Conservation (phyloP, 2,797 vertebrate species). For the Cuculus canorus region DNA sequence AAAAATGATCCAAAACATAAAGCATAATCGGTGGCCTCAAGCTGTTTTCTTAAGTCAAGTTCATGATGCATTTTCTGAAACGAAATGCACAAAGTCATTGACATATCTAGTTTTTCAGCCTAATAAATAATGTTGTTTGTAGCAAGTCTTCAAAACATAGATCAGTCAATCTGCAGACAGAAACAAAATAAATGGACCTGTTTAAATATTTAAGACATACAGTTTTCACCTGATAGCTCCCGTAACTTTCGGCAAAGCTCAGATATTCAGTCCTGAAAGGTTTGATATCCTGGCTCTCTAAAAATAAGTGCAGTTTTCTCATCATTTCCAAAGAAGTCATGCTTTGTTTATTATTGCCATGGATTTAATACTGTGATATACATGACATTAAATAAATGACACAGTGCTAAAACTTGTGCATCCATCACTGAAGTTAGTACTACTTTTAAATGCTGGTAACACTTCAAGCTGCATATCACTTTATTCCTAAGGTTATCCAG, state of each 20-base stretch:
- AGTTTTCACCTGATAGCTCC: background rate
- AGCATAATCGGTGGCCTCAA: slow-evolving; percentile 50
- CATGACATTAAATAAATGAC: background rate
- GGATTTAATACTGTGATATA: background rate
- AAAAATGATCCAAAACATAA: slow-evolving; percentile 47
- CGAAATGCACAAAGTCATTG: slow-evolving; percentile 12
- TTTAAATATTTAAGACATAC: background rate
- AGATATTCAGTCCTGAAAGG: background rate
- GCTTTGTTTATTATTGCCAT: background rate
- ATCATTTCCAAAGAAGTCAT: background rate
- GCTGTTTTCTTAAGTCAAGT: slow-evolving; percentile 29
- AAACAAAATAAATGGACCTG: background rate
- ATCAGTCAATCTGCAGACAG: background rate
- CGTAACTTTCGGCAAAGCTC: background rate
- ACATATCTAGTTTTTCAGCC: background rate
- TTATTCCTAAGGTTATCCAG: slow-evolving; percentile 84
- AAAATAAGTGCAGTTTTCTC: background rate
- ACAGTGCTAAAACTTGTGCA: background rate
- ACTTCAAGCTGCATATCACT: background rate
- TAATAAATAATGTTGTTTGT: background rate
- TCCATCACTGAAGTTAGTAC: background rate
- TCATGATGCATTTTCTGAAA: slow-evolving; percentile 11
- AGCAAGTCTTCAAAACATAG: background rate
- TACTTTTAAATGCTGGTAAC: slow-evolving; percentile 33
- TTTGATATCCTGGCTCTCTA: background rate